These are phyloP conservation scores for Drosophila formosana DNA, from an alignment of 2,888 invertebrate species.

Conservation along the genomic window DNA sequence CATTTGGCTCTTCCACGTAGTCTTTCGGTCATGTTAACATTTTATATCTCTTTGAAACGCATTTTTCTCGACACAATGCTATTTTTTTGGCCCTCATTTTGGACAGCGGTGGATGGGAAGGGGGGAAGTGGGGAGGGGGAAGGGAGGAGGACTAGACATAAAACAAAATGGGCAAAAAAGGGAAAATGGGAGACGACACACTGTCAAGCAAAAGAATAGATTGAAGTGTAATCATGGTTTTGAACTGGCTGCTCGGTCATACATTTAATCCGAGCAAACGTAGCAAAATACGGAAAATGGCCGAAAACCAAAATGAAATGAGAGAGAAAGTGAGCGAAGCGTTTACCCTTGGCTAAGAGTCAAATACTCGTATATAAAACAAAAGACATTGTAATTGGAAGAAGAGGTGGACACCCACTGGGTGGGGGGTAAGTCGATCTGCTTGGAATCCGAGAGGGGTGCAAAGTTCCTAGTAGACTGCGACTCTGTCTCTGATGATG, in stretches of 20 bases:
- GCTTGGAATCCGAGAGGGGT: too few relatives aligned
- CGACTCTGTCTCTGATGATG: neutral
- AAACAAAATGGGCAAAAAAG: slow-evolving; percentile 70
- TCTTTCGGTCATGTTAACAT: slow-evolving; percentile 75
- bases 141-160: slow-evolving; percentile 55
- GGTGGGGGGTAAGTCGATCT: neutral
- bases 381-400: slow-evolving; percentile 79
- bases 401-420: slow-evolving; percentile 34
- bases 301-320: slow-evolving; percentile 58
- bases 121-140: neutral
- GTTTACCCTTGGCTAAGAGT: slow-evolving; percentile 53
- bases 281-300: slow-evolving; percentile 72
- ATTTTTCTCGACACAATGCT: slow-evolving; percentile 72
- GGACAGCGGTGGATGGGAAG: neutral
- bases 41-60: slow-evolving; percentile 80
- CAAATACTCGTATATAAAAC: slow-evolving; percentile 63
- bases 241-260: slow-evolving; percentile 79
- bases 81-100: slow-evolving; percentile 46
- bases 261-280: slow-evolving; percentile 78
- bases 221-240: slow-evolving; percentile 81
- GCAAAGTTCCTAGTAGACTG: neutral
- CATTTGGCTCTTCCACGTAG: slow-evolving; percentile 26
- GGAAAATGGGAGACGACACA: slow-evolving; percentile 34
- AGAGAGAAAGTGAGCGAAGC: slow-evolving; percentile 63
- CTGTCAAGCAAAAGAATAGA: slow-evolving; percentile 67